Evolutionary conservation across 2,113 vertebrate genomes (phyloP), one percentile per base, ranked within the genome.

Genomic region (Thamnophis sirtalis): DNA sequence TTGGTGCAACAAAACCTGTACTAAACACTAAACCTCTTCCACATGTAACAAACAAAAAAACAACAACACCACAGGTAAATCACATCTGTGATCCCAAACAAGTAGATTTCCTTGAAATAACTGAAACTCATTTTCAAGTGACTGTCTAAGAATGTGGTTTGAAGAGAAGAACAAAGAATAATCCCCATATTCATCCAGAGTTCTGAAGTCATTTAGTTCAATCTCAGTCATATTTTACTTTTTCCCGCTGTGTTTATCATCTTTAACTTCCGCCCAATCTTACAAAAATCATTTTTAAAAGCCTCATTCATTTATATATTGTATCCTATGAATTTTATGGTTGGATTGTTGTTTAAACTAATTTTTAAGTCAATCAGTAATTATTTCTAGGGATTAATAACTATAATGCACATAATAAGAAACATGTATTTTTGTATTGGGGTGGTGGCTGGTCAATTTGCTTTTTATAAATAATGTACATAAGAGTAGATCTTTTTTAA

Each of bases 401-500:
- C 54, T 0, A 1, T 68, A 88, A 89, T 92, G 50, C 3, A 92
- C 91, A 87, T 93, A 95, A 93, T 94, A 94, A 95, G 94, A 96
- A 94, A 95, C 0, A 58, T 4, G 2, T 96, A 96, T 96, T 96
- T 97, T 97, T 97, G 93, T 96, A 96, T 56, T 0, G 13, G 93
- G 95, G 95, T 87, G 95, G 94, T 94, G 95, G 95, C 95, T 95
- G 95, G 92, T 94, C 94, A 93, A 93, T 92, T 89, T 91, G 91
- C 95, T 96, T 96, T 96, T 96, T 97, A 96, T 96, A 96, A 96
- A 95, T 97, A 96, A 88, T 97, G 96, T 97, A 97, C 88, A 96
- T 97, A 97, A 94, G 95, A 96, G 94, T 96, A 96, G 96, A 93
- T 94, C 90, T 96, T 96, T 95, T 95, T 93, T 93, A 94, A 95